Conservation (phyloP, 2,113 vertebrate genomes). For the Tylochromis polylepis region DNA sequence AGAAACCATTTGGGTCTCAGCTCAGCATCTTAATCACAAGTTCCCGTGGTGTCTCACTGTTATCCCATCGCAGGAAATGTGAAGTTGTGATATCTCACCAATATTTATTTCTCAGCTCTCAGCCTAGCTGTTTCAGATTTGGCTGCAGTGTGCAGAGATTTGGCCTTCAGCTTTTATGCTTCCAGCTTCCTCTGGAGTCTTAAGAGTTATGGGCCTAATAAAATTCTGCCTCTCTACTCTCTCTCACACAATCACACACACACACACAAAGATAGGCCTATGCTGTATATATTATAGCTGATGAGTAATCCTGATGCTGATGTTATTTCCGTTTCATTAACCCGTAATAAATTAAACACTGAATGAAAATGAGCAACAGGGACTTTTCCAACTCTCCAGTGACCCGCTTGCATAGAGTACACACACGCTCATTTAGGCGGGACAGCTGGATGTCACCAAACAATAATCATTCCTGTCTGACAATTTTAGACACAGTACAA, state of each 20-base stretch:
- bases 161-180: conserved; percentile 55
- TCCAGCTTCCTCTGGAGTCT: conserved; percentile 41
- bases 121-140: conserved; percentile 37
- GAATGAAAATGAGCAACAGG: conserved; percentile 15
- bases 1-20: background rate
- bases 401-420: background rate
- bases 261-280: background rate
- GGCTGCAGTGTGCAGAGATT: conserved; percentile 36
- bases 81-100: background rate
- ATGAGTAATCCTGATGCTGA: conserved; percentile 45
- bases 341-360: conserved; percentile 38
- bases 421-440: background rate
- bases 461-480: background rate
- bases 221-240: conserved; percentile 14
- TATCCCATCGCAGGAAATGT: background rate
- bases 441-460: background rate
- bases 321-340: conserved; percentile 61
- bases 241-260: background rate
- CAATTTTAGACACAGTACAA: background rate
- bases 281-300: conserved; percentile 30
- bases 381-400: background rate
- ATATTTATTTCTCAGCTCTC: conserved; percentile 14
- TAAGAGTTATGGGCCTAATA: conserved; percentile 62
- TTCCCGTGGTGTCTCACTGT: background rate
- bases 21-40: background rate